Base-by-base conservation (phyloP, 2,113 vertebrate species). In the Phocoena phocoena region DNA sequence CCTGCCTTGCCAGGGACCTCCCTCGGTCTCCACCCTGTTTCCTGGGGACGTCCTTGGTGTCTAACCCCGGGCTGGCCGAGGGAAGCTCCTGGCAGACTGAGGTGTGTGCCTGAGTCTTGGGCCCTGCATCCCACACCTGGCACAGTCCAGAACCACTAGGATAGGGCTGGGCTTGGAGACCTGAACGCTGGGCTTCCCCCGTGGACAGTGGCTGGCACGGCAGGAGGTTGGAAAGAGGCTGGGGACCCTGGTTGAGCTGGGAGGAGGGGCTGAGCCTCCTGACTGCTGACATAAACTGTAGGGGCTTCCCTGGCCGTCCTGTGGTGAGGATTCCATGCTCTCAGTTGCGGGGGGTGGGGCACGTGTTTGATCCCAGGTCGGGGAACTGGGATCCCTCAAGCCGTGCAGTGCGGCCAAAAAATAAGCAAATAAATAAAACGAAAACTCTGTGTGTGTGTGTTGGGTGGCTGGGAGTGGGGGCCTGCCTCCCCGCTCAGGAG, bases 41-140 rank as follows among this genome's bases (percentile, higher is more conserved):
- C 50, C 47, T 1, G 31, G 13, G 21, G 1, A 36, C 1, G 2
- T 4, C 20, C 12, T 38, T 14, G 38, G 50, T 41, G 12, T 23
- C 20, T 41, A 58, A 53, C 23, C 63, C 31, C 74, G 18, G 20
- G 53, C 53, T 17, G 71, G 60, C 41, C 15, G 20, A 20, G 28
- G 10, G 68, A 87, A 58, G 58, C 28, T 68, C 36, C 76, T 4
- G 67, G 65, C 11, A 5, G 13, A 8, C 10, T 68, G 28, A 73
- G 13, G 4, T 47, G 20, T 60, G 67, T 55, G 15, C 68, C 68
- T 47, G 55, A 20, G 41, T 94, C 58, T 8, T 62, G 31, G 74
- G 5, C 18, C 26, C 31, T 41, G 26, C 15, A 15, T 21, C 38
- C 41, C 41, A 85, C 33, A 60, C 8, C 38, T 53, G 44, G 36